phyloP scores from a whole-genome alignment of 2,113 vertebrate genomes.

The Oriolus oriolus region DNA sequence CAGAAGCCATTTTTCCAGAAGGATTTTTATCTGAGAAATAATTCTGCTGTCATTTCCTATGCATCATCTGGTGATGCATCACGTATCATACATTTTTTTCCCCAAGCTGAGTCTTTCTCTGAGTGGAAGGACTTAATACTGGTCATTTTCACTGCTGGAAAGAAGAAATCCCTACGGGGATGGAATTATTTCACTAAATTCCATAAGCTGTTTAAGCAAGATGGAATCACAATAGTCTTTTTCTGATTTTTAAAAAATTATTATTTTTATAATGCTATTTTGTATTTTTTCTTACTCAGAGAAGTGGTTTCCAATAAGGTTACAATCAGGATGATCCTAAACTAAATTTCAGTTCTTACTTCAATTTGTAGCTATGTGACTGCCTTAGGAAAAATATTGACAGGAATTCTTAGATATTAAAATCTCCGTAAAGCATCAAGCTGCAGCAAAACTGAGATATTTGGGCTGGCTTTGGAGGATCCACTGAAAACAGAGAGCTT shows the following conservation, averaged over 20 bases:
- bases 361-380: not conserved
- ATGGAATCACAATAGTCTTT: not conserved
- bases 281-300: not conserved
- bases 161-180: not conserved
- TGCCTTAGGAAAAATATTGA: not conserved
- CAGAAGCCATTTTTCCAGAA: not conserved
- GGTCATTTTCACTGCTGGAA: not conserved
- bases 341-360: not conserved
- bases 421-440: not conserved
- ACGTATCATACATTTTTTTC: not conserved
- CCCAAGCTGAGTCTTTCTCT: not conserved
- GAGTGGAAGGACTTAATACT: not conserved
- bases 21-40: not conserved
- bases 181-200: not conserved
- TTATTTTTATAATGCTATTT: not conserved
- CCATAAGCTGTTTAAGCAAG: not conserved
- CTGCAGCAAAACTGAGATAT: not conserved
- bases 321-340: not conserved
- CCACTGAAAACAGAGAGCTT: not conserved
- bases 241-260: not conserved
- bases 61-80: not conserved
- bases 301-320: not conserved
- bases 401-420: not conserved
- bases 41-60: not conserved
- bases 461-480: not conserved